Percentiles rank a stretch among this genome's conserved stretches.
These are phyloP conservation scores for Micropterix aruncella DNA, from an alignment of 2,888 invertebrate genomes.

Conservation along the genomic window DNA sequence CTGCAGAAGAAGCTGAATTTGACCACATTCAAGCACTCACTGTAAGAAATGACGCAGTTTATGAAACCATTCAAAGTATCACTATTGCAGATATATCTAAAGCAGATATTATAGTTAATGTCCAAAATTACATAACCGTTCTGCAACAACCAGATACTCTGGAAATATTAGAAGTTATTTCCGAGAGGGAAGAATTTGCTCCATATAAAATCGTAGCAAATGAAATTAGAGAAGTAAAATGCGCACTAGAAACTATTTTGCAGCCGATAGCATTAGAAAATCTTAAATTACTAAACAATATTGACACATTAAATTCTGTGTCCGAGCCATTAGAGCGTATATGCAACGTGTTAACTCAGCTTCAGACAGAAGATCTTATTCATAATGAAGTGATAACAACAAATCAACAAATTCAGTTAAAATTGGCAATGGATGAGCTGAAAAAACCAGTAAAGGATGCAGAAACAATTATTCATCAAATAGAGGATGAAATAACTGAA, in stretches of 20 bases:
- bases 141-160: neutral
- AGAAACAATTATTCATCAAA: too few relatives aligned
- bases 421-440: too few relatives aligned
- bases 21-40: conserved; percentile 13
- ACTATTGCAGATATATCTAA: neutral
- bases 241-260: neutral
- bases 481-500: too few relatives aligned
- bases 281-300: too few relatives aligned
- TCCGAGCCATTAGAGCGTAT: neutral
- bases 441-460: too few relatives aligned
- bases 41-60: neutral
- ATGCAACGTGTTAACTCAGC: neutral
- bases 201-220: neutral
- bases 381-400: neutral
- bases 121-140: neutral
- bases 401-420: neutral
- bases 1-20: conserved; percentile 30
- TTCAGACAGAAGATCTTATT: neutral
- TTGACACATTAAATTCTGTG: too few relatives aligned
- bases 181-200: neutral
- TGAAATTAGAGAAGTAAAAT: neutral
- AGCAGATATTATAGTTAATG: neutral
- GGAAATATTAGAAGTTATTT: neutral
- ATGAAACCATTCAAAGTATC: neutral
- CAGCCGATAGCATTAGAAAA: neutral